Base-by-base conservation (phyloP, 2,888 invertebrate genomes). In the Callyntrura guangdongensis region DNA sequence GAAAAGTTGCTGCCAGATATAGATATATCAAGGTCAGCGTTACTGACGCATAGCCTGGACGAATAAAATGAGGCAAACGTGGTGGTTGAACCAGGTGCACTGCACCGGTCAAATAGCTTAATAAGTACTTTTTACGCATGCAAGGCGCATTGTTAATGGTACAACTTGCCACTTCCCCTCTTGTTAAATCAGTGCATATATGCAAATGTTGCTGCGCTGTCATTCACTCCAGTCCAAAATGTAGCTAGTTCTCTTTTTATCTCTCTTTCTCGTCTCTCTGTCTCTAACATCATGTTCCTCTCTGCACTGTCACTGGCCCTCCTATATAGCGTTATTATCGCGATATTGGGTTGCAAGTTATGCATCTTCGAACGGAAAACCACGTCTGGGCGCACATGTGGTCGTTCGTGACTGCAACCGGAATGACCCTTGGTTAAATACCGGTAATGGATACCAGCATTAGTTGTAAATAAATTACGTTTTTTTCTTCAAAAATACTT, bases 11-110 rank as follows among this genome's bases (percentile, higher is more conserved):
- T 77, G 47, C 22, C 47, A 59, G 59, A 17, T 25, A 27, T 67
- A 27, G 47, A 17, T 59, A 20, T 83, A 89, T 83, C 89, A 89
- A 89, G 89, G 89, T 89, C 89, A 89, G 83, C 72, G 74, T 89
- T 72, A 89, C 47, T 77, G 64, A 53, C 67, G 59, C 74, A 20
- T 5, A 9, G 72, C 45, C n/a, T 69, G 69, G 88, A 82, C 12
- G 49, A 72, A 8, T 12, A 47, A 83, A 82, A 49, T 49, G 47
- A 69, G 45, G 89, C 79, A 84, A n/a, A 56, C 85, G 81, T 85
- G 85, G 81, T 90, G 45, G 85, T 90, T 90, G 79, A 86, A 85
- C 90, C 85, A 85, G 85, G 90, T 90, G 85, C 89, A 85, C 45
- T 89, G 89, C 83, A 89, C 85, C 79, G 89, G 56, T 67, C 81